Conservation (phyloP, 1,140 invertebrate species). For the Bombus ignitus region DNA sequence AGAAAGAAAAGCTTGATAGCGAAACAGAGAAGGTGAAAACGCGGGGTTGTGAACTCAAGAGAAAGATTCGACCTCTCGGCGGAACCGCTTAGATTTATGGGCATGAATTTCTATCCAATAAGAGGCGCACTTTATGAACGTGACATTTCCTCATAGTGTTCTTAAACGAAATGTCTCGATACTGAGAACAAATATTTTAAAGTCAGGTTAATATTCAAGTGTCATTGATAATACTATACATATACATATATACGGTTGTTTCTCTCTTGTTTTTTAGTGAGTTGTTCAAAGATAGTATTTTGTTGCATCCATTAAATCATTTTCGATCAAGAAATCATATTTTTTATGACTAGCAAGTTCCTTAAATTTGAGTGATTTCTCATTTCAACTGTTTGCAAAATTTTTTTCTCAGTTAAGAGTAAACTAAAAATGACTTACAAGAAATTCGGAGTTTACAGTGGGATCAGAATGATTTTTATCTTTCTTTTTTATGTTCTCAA, state of each 20-base stretch:
- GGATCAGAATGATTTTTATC: no score
- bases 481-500: background rate
- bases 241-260: no score
- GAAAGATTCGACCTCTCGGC: conserved; percentile 74
- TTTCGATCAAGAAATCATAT: no score
- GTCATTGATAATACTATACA: no score
- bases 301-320: no score
- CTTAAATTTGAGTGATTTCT: no score
- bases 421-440: background rate
- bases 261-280: no score
- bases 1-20: conserved; percentile 40
- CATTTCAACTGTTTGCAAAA: no score
- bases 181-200: background rate
- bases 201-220: background rate
- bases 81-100: conserved; percentile 75
- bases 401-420: background rate
- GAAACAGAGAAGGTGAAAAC: conserved; percentile 48
- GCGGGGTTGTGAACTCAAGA: conserved; percentile 68
- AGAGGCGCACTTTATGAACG: conserved; percentile 61
- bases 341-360: no score
- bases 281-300: no score
- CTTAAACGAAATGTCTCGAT: background rate
- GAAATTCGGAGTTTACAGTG: background rate
- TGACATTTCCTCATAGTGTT: background rate
- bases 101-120: conserved; percentile 78